Conservation (phyloP, 1,140 invertebrate genomes). For the Pachyrhynchus sulphureomaculatus region DNA sequence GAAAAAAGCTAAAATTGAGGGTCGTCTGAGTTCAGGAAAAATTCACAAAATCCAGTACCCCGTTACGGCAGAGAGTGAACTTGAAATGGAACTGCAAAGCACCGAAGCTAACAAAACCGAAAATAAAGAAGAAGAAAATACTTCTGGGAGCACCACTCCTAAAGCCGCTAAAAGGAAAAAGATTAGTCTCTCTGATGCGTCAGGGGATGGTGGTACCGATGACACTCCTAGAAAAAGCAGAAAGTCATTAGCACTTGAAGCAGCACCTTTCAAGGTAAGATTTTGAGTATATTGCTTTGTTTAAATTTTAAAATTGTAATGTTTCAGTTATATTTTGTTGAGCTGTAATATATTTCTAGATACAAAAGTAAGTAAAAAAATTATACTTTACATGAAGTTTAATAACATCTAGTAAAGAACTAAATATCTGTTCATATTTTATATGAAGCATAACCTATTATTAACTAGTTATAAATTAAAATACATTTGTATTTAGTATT, state of each 20-base stretch:
- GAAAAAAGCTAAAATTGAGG: slow-evolving; percentile 16
- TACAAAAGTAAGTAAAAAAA: too few relatives aligned
- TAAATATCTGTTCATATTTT: too few relatives aligned
- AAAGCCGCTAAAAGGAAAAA: slow-evolving; percentile 28
- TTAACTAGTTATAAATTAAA: too few relatives aligned
- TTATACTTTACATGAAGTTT: too few relatives aligned
- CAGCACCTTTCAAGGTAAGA: slow-evolving; percentile 31
- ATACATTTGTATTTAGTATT: too few relatives aligned
- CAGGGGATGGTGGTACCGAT: slow-evolving; percentile 24
- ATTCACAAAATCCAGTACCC: slow-evolving; percentile 29
- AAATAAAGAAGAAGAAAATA: slow-evolving; percentile 8
- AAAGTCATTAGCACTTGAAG: slow-evolving; percentile 21
- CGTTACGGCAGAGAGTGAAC: slow-evolving; percentile 41
- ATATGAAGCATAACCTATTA: too few relatives aligned
- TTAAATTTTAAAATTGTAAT: too few relatives aligned
- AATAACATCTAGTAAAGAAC: too few relatives aligned
- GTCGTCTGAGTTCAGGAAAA: not conserved
- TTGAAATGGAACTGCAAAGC: slow-evolving; percentile 29
- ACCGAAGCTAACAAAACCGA: slow-evolving; percentile 15
- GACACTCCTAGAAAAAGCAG: slow-evolving; percentile 26
- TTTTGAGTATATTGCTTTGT: too few relatives aligned
- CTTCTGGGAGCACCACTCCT: not conserved
- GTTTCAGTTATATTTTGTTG: too few relatives aligned
- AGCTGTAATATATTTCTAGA: too few relatives aligned
- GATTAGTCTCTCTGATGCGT: slow-evolving; percentile 16